Base-by-base conservation (phyloP, 1,140 invertebrate species). In the Drosophila virilis region DNA sequence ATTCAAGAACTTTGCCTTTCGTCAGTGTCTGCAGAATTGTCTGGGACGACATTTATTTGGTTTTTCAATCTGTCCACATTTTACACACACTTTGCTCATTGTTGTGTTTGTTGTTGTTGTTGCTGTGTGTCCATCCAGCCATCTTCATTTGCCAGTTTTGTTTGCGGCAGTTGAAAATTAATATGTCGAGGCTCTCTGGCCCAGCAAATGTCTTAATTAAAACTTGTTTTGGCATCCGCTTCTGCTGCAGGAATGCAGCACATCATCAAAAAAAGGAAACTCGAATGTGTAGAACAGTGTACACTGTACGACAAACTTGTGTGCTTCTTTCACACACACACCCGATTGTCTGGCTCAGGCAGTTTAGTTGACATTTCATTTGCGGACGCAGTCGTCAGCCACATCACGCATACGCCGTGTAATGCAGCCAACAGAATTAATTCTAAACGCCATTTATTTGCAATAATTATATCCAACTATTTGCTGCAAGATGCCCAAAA, bases 181-280 rank as follows among this genome's bases (percentile, higher is more conserved):
- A 85, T 88, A 88, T 85, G 83, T 88, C 75, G 60, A 64, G 55
- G 62, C 75, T 82, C 71, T 73, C 62, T 84, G 75, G 82, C 69
- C 75, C 83, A 76, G 75, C 75, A 88, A 85, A 76, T 88, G 83
- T 85, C 82, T 82, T 88, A 85, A 85, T 88, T 85, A 88, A 85
- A 85, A 85, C 75, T 85, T 85, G 73, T 88, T 76, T 86, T 55
- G 77, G 61, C 62, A 55, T 80, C 61, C 67, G 35, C 37, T 62
- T 74, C 66, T 40, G 70, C 64, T 48, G 62, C 40, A 35, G 40
- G 42, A 74, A 69, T 61, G 55, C 55, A 38, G 17, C 37, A 28
- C 46, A 28, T 3, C 22, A 28, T 28, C 22, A 28, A 28, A 28
- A 28, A 5, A 28, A 28, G 3, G 43, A 42, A 51, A 42, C 50